Evolutionary conservation across 2,797 vertebrate species (phyloP).

Genomic region (Epinephelus coioides): DNA sequence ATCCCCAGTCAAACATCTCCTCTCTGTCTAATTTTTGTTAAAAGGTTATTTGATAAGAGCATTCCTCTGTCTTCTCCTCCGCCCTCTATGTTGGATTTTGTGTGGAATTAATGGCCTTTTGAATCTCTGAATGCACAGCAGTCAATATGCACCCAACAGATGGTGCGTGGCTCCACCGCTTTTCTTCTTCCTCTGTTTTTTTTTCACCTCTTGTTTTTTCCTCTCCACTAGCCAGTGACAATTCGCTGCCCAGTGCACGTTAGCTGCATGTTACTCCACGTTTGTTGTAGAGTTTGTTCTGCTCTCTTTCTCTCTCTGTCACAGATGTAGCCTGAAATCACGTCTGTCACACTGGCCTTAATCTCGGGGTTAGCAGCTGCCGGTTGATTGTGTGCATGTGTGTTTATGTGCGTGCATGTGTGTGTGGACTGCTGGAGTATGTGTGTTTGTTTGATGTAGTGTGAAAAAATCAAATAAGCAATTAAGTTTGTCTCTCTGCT

Average conservation of each 20-base stretch:
- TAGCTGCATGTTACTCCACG: constrained; percentile 48
- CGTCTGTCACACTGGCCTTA: constrained; percentile 80
- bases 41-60: constrained; percentile 44
- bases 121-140: constrained; percentile 61
- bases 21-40: constrained; percentile 33
- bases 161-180: constrained; percentile 64
- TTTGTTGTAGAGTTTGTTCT: constrained; percentile 67
- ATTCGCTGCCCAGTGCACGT: constrained; percentile 62
- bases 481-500: constrained; percentile 47
- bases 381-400: constrained; percentile 43
- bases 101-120: constrained; percentile 56
- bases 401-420: constrained; percentile 26
- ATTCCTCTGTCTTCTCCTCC: constrained; percentile 13
- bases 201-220: constrained; percentile 27
- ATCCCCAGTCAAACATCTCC: neutral
- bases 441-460: constrained; percentile 40
- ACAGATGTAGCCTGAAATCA: constrained; percentile 81
- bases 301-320: constrained; percentile 69
- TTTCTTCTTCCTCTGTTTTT: constrained; percentile 42
- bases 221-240: constrained; percentile 63
- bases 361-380: constrained; percentile 81
- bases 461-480: constrained; percentile 57
- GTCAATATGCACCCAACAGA: constrained; percentile 74
- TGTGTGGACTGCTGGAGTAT: neutral
- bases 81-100: constrained; percentile 25